Percentiles rank a stretch among this genome's conserved stretches.
Evolutionary conservation across 2,888 invertebrate genomes (phyloP).

Genomic region (Cephus rjabovi): DNA sequence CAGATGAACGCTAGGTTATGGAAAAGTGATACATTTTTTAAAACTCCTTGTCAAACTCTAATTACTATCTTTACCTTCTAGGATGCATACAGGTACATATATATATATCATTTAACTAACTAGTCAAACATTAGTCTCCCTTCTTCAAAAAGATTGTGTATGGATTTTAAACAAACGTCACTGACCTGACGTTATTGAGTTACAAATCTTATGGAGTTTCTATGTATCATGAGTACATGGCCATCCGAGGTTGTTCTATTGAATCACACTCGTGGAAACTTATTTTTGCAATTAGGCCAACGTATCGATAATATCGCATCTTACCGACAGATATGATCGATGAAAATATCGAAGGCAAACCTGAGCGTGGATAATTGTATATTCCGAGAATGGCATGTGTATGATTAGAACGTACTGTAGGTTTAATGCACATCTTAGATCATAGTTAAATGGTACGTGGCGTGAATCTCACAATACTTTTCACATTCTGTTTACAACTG

Average conservation of each 20-base stretch:
- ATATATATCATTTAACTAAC: too few species aligned
- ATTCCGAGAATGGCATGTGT: not conserved
- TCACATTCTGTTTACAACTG: not conserved
- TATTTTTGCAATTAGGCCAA: not conserved
- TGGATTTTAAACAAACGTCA: not conserved
- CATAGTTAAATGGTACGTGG: not conserved
- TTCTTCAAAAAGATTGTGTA: not conserved
- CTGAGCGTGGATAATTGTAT: not conserved
- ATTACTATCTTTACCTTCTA: too few species aligned
- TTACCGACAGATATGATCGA: not conserved
- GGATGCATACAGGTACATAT: too few species aligned
- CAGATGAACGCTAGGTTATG: not conserved
- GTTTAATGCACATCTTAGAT: not conserved
- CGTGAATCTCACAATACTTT: not conserved
- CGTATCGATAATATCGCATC: not conserved
- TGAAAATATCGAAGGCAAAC: not conserved
- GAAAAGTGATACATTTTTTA: not conserved
- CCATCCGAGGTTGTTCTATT: too few species aligned
- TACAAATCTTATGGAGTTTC: too few species aligned
- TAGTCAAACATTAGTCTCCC: not conserved
- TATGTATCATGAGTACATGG: too few species aligned
- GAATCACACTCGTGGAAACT: not conserved
- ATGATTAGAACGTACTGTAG: not conserved
- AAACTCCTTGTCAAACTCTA: too few species aligned
- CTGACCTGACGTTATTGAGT: too few species aligned